phyloP scores from a whole-genome alignment of 92 coral and sea anemone genomes.

The Diadumene lineata region DNA sequence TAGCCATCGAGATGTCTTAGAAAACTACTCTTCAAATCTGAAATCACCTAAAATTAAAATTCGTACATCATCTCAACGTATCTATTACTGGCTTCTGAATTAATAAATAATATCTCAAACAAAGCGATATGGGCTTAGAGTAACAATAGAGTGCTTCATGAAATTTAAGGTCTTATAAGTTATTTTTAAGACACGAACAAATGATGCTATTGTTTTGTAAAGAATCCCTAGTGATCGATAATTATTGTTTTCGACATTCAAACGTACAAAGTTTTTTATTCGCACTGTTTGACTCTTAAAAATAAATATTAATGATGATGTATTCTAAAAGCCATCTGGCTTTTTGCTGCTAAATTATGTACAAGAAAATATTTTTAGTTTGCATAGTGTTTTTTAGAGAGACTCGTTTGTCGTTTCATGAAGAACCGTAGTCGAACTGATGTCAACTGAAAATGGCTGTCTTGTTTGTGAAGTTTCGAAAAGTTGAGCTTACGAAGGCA shows the following conservation, averaged over 20 bases:
- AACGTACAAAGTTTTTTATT: not conserved
- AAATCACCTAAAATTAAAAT: too few species aligned
- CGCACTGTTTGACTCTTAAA: not conserved
- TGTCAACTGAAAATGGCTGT: too few species aligned
- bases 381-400: not conserved
- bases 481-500: not conserved
- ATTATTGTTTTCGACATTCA: not conserved
- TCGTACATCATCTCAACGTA: too few species aligned
- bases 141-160: not conserved
- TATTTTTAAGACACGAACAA: not conserved
- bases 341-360: slow-evolving; percentile 4
- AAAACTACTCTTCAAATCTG: too few species aligned
- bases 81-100: too few species aligned
- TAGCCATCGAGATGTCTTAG: too few species aligned
- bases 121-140: not conserved
- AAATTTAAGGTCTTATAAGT: not conserved
- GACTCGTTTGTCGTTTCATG: not conserved
- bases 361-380: not conserved
- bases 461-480: too few species aligned
- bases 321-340: slow-evolving; percentile 14
- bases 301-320: slow-evolving; percentile 18
- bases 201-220: not conserved
- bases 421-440: too few species aligned
- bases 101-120: not conserved
- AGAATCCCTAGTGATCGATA: not conserved